Percentiles rank a stretch among this genome's conserved stretches.
These are phyloP conservation scores for Noturus placidus DNA, from an alignment of 2,113 vertebrate species.

Conservation along the genomic window DNA sequence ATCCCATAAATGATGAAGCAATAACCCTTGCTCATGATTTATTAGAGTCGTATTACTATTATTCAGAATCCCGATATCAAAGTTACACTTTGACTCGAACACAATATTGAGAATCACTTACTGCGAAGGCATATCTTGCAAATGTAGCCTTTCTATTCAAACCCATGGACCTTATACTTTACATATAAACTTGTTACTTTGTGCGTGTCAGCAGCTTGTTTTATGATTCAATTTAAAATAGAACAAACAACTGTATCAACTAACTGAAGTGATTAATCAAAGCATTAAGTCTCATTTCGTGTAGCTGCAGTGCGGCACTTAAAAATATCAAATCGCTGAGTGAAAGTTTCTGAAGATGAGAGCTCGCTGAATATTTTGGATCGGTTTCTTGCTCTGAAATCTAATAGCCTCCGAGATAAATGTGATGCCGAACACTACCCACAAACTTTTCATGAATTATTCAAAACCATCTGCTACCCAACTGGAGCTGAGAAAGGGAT, in stretches of 20 bases:
- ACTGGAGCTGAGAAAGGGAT: constrained; percentile 54
- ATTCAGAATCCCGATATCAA: background rate
- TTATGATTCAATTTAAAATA: constrained; percentile 29
- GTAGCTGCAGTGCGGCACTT: constrained; percentile 25
- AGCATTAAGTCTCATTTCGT: constrained; percentile 31
- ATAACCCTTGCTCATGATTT: background rate
- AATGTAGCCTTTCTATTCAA: constrained; percentile 8
- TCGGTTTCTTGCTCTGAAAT: constrained; percentile 53
- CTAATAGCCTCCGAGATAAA: constrained; percentile 63
- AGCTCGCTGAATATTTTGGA: constrained; percentile 44
- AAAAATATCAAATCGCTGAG: constrained; percentile 15
- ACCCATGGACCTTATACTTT: background rate
- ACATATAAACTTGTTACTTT: constrained; percentile 8
- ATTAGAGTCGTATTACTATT: background rate
- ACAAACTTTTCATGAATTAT: constrained; percentile 72
- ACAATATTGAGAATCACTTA: background rate
- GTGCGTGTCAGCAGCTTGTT: background rate
- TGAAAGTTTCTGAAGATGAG: constrained; percentile 34
- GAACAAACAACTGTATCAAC: constrained; percentile 17
- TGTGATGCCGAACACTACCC: constrained; percentile 56
- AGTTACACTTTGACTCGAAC: background rate
- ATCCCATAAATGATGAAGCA: background rate
- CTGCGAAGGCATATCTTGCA: background rate
- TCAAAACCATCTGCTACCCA: constrained; percentile 71
- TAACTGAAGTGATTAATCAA: constrained; percentile 34